Evolutionary conservation across 2,797 vertebrate genomes (phyloP).

Genomic region (Triplophysa yarkandensis): DNA sequence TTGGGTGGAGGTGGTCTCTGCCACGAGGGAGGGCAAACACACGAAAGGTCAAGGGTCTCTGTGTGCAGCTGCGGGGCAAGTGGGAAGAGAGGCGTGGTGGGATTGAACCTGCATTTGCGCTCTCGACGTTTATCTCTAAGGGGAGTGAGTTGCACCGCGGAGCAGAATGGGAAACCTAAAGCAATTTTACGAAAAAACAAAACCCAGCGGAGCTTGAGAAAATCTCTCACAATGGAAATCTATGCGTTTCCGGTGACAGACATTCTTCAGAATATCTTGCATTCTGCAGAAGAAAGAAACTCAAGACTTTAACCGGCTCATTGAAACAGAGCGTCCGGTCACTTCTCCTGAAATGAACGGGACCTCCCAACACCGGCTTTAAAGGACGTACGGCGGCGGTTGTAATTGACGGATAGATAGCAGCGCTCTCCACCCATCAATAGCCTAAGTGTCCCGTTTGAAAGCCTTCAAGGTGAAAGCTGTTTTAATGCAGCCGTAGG

Average conservation of each 20-base stretch:
- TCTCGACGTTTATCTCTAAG: not conserved
- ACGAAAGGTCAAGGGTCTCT: not conserved
- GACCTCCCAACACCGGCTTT: not conserved
- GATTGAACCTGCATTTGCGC: slow-evolving; percentile 1
- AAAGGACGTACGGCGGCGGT: slow-evolving; percentile 39
- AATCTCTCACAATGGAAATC: too few species aligned
- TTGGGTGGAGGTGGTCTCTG: slow-evolving; percentile 37
- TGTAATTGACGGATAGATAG: slow-evolving; percentile 48
- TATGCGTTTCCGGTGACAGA: too few species aligned
- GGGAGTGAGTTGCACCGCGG: not conserved
- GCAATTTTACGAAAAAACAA: not conserved
- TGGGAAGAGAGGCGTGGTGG: not conserved
- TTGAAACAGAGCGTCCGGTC: not conserved
- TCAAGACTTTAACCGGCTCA: not conserved
- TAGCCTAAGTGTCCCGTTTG: slow-evolving; percentile 55
- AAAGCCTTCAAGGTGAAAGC: slow-evolving; percentile 63
- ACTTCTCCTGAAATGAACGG: not conserved
- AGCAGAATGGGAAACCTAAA: slow-evolving; percentile 5
- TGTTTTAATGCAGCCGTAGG: slow-evolving; percentile 52
- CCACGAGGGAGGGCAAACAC: not conserved
- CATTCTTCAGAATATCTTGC: too few species aligned
- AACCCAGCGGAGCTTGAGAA: not conserved
- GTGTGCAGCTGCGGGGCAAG: slow-evolving; percentile 13
- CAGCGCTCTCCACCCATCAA: slow-evolving; percentile 47
- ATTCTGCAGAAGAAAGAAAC: too few species aligned